Evolutionary conservation across 2,888 invertebrate genomes (phyloP).

Genomic region (Callosobruchus maculatus): DNA sequence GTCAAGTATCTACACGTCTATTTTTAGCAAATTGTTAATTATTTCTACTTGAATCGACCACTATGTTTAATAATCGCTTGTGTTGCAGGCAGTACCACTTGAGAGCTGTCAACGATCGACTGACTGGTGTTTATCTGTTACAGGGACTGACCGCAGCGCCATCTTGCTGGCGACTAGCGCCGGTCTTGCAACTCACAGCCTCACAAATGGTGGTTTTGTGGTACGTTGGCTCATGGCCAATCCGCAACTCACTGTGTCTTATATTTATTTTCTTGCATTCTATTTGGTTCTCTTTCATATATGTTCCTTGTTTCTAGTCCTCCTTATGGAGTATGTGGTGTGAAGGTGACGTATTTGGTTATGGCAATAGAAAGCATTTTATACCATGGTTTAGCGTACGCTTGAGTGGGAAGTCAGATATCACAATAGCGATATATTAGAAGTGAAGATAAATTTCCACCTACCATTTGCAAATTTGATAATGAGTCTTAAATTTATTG

Average conservation of each 20-base stretch:
- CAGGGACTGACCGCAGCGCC: slow-evolving; percentile 52
- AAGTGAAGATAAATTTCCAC: too few relatives aligned
- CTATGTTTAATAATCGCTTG: slow-evolving; percentile 1
- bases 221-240: slow-evolving; percentile 45
- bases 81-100: slow-evolving; percentile 18
- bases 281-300: slow-evolving; percentile 15
- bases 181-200: slow-evolving; percentile 41
- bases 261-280: slow-evolving; percentile 11
- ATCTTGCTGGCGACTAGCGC: slow-evolving; percentile 49
- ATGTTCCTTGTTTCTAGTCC: slow-evolving; percentile 1
- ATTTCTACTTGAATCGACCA: neutral
- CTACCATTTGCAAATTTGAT: too few relatives aligned
- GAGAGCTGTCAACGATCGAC: slow-evolving; percentile 17
- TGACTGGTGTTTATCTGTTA: slow-evolving; percentile 47
- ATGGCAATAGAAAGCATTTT: neutral
- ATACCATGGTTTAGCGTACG: too few relatives aligned
- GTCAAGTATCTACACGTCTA: too few relatives aligned
- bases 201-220: slow-evolving; percentile 51
- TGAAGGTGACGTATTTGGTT: neutral
- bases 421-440: too few relatives aligned
- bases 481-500: too few relatives aligned
- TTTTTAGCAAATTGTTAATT: too few relatives aligned
- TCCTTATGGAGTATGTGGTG: neutral
- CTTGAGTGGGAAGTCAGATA: too few relatives aligned
- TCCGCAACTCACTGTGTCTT: slow-evolving; percentile 36